Evolutionary conservation across 2,888 invertebrate species (phyloP).

Genomic region (Leucophora obtusa): DNA sequence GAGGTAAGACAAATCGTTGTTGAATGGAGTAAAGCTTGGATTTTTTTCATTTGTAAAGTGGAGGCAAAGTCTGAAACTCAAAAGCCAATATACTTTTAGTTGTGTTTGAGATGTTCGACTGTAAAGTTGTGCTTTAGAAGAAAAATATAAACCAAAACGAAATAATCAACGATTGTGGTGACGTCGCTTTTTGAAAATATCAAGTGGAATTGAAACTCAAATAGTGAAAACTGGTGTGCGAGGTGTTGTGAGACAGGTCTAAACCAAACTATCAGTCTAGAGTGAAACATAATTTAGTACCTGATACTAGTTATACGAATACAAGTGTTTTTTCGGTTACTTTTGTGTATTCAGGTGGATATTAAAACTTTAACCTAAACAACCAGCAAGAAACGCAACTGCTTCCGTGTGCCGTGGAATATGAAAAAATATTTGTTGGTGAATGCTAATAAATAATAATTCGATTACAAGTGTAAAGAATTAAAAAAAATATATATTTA

Average conservation of each 20-base stretch:
- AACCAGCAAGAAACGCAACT: conserved; percentile 3
- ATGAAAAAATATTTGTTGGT: conserved; percentile 23
- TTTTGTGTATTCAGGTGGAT: conserved; percentile 32
- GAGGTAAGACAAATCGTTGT: conserved; percentile 6
- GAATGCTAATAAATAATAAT: background rate
- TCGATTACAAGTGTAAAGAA: conserved; percentile 1
- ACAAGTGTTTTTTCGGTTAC: conserved; percentile 1
- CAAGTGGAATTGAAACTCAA: conserved; percentile 20
- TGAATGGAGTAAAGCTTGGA: conserved; percentile 34
- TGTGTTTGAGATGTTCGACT: conserved; percentile 60
- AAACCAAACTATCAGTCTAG: conserved; percentile 15
- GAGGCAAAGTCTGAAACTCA: conserved; percentile 11
- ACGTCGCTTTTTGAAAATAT: conserved; percentile 18
- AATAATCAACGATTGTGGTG: conserved; percentile 29
- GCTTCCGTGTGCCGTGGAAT: conserved; percentile 27
- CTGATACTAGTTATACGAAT: background rate
- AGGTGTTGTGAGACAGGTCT: conserved; percentile 8
- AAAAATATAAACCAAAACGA: conserved; percentile 18
- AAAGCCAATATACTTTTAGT: conserved; percentile 47
- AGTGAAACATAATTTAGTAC: conserved; percentile 1
- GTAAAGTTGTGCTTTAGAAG: conserved; percentile 48
- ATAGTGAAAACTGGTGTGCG: conserved; percentile 2
- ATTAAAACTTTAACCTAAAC: conserved; percentile 5
- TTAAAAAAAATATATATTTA: conserved; percentile 1
- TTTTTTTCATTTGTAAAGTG: background rate